Percentiles rank a stretch among this genome's conserved stretches.
Evolutionary conservation across 2,888 invertebrate species (phyloP).

Genomic region (Brachylomia viminalis): DNA sequence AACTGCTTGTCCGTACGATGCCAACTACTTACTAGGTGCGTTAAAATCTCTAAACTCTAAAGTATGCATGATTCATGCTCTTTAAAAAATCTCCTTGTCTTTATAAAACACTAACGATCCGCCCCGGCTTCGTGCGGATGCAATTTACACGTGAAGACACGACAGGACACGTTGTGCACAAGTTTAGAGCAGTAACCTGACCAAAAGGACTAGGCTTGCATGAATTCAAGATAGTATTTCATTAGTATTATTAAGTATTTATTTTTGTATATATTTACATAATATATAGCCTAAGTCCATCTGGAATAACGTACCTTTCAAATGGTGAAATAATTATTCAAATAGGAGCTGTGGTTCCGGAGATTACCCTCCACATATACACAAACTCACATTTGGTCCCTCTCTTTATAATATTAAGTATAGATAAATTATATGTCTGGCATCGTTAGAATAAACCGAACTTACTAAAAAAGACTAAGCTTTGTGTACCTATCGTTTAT

Average conservation of each 20-base stretch:
- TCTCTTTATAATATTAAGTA: not conserved
- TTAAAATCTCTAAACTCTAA: too few relatives aligned
- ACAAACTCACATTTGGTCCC: not conserved
- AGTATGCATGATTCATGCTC: not conserved
- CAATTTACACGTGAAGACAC: not conserved
- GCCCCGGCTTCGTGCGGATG: not conserved
- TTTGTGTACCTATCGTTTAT: too few relatives aligned
- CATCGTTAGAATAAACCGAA: too few relatives aligned
- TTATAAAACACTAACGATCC: not conserved
- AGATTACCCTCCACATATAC: too few relatives aligned
- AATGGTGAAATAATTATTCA: too few relatives aligned
- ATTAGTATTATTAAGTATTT: too few relatives aligned
- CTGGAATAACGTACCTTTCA: too few relatives aligned
- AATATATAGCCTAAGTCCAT: too few relatives aligned
- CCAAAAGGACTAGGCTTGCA: not conserved
- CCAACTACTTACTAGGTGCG: not conserved
- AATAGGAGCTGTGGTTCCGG: too few relatives aligned
- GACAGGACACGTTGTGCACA: not conserved
- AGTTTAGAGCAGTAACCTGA: not conserved
- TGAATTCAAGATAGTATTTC: not conserved
- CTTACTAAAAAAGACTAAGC: too few relatives aligned
- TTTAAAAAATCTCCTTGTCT: not conserved
- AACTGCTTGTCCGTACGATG: not conserved
- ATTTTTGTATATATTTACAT: too few relatives aligned
- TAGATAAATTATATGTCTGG: not conserved